Base-by-base conservation (phyloP, 2,888 invertebrate species). In the Lasioglossum pauxillum region DNA sequence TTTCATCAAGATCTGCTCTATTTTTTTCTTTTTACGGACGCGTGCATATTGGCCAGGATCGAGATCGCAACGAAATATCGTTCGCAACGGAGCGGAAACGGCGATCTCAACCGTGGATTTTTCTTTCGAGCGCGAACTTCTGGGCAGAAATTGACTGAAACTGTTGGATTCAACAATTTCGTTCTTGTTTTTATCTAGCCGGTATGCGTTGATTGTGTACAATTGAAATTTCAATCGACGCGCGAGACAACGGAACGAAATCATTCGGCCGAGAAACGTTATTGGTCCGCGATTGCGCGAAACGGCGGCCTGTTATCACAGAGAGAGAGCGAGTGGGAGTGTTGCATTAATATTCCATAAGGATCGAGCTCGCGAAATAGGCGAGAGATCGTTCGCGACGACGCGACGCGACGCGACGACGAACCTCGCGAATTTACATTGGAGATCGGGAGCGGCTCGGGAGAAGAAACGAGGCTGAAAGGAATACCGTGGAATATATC, bases 361-460 rank as follows among this genome's bases (percentile, higher is more conserved):
- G 80, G 72, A 72, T 78, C 78, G 72, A 64, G 77, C 57, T 75
- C 60, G 77, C 44, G 84, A 64, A 84, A 80, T 72, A 64, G 49
- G 35, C 23, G 80, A 53, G 49, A 85, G 49, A 27, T n/a, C 14
- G 5, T 27, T n/a, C 60, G 27, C 57, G 23, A 46, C 53, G 23
- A 49, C 38, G 5, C 38, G 38, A 38, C 57, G 60, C 53, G 16
- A 41, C 38, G 38, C 19, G 67, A 4, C 64, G 49, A 72, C 78
- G 84, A 57, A 78, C 67, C 80, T 73, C 64, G 80, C 80, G 80
- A 84, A 88, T 88, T 84, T 88, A 78, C 80, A 80, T 88, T 74
- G 82, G 76, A 76, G 82, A 74, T 72, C 72, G 69, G 75, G 60
- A 75, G 81, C 69, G 60, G 64, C 77, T 71, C 31, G 53, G 27